Percentiles rank a stretch among this genome's conserved stretches.
phyloP scores from a whole-genome alignment of 2,888 invertebrate genomes.

The Drosophila putrida region DNA sequence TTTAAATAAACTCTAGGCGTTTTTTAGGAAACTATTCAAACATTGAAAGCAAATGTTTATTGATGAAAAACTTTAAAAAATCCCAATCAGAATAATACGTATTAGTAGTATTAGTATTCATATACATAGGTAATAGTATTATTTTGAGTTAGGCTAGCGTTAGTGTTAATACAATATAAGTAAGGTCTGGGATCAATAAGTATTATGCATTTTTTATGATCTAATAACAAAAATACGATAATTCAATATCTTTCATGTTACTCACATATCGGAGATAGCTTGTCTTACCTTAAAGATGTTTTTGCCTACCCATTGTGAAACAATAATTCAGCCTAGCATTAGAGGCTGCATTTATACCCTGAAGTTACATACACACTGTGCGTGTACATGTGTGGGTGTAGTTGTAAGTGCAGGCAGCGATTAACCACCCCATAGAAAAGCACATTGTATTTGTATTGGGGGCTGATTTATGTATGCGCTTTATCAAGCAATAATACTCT shows the following conservation, averaged over 20 bases:
- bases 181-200: too few species aligned
- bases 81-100: too few species aligned
- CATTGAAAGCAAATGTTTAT: too few species aligned
- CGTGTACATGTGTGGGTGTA: slow-evolving; percentile 25
- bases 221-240: background rate
- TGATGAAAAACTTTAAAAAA: too few species aligned
- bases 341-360: slow-evolving; percentile 38
- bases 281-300: background rate
- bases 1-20: too few species aligned
- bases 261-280: background rate
- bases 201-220: background rate
- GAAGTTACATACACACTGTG: slow-evolving; percentile 3
- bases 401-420: slow-evolving; percentile 5
- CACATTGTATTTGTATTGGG: slow-evolving; percentile 23
- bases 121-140: too few species aligned
- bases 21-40: too few species aligned
- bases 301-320: slow-evolving; percentile 38
- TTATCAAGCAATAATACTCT: slow-evolving; percentile 12
- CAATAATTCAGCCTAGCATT: slow-evolving; percentile 44
- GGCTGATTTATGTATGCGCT: slow-evolving; percentile 53
- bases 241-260: background rate
- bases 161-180: too few species aligned
- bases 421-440: slow-evolving; percentile 46
- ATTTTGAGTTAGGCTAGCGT: too few species aligned
- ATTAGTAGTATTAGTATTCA: too few species aligned